Conservation (phyloP, 2,888 invertebrate genomes). For the Leucozona laternaria region DNA sequence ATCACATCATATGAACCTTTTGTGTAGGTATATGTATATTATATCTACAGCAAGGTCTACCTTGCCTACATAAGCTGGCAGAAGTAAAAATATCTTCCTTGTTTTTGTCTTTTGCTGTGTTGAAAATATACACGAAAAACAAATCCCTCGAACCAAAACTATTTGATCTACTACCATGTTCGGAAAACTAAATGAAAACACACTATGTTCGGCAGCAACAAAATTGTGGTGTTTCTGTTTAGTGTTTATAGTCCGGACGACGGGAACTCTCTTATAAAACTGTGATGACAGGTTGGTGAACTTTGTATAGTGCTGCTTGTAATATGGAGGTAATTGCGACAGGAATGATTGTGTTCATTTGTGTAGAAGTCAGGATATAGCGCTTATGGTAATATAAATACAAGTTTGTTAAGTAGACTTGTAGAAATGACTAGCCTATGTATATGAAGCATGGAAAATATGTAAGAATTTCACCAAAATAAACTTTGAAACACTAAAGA, state of each 20-base stretch:
- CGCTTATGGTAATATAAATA: neutral
- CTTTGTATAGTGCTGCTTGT: conserved; percentile 44
- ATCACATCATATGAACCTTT: conserved; percentile 34
- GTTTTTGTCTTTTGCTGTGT: conserved; percentile 22
- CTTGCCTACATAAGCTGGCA: neutral
- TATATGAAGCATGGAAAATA: neutral
- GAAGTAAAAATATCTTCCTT: conserved; percentile 7
- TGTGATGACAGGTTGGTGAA: conserved; percentile 37
- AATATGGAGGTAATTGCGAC: conserved; percentile 14
- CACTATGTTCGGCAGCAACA: conserved; percentile 28
- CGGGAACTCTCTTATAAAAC: neutral
- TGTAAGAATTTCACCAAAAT: no score
- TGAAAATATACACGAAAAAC: conserved; percentile 33
- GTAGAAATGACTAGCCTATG: neutral
- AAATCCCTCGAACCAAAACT: conserved; percentile 64
- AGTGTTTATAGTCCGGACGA: conserved; percentile 9
- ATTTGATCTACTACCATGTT: conserved; percentile 64
- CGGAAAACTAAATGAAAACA: conserved; percentile 54
- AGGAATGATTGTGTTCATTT: conserved; percentile 43
- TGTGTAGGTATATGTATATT: neutral
- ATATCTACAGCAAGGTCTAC: neutral
- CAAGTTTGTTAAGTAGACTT: neutral
- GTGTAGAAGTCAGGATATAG: conserved; percentile 12
- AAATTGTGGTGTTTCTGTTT: conserved; percentile 20
- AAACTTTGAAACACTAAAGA: no score